These are phyloP conservation scores for Steinernema scapterisci DNA, from an alignment of 2,888 invertebrate genomes.

Conservation along the genomic window DNA sequence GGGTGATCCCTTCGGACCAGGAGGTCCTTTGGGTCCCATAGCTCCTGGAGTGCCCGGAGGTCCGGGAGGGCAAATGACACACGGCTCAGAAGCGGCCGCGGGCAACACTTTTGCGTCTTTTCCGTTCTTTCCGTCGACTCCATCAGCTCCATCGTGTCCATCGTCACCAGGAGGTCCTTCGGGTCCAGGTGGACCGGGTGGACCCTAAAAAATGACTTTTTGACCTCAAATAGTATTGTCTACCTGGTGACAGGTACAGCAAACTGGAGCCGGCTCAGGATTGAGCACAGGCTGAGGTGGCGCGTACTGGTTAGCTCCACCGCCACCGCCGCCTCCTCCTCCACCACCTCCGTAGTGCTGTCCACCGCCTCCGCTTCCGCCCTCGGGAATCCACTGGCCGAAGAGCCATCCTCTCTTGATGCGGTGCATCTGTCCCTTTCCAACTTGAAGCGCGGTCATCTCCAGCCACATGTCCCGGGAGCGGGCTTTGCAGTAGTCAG, in stretches of 20 bases:
- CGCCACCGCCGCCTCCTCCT: conserved; percentile 43
- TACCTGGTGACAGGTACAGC: conserved; percentile 45
- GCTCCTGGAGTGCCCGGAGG: conserved; percentile 55
- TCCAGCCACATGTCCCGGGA: conserved; percentile 67
- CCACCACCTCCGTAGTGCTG: conserved; percentile 35
- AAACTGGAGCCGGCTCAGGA: conserved; percentile 47
- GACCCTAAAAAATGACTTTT: conserved; percentile 29
- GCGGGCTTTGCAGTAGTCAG: conserved; percentile 66
- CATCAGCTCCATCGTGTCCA: conserved; percentile 55
- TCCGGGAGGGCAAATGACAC: conserved; percentile 61
- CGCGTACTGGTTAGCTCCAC: conserved; percentile 40
- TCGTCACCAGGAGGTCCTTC: conserved; percentile 55
- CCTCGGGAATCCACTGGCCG: conserved; percentile 59
- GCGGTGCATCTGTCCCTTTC: conserved; percentile 49
- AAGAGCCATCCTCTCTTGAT: conserved; percentile 60
- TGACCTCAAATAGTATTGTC: not conserved
- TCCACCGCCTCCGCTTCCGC: conserved; percentile 50
- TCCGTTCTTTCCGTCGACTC: conserved; percentile 56
- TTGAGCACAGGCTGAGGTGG: conserved; percentile 41
- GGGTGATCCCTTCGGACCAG: conserved; percentile 61
- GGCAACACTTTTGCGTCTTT: conserved; percentile 41
- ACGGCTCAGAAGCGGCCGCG: conserved; percentile 55
- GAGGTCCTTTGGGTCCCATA: conserved; percentile 59
- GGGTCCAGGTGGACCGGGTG: conserved; percentile 55
- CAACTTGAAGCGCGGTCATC: conserved; percentile 65